A percentile compares a stretch with the other conserved stretches of the same genome.
phyloP scores from a whole-genome alignment of 1,140 invertebrate species.

The Aphidius gifuensis region DNA sequence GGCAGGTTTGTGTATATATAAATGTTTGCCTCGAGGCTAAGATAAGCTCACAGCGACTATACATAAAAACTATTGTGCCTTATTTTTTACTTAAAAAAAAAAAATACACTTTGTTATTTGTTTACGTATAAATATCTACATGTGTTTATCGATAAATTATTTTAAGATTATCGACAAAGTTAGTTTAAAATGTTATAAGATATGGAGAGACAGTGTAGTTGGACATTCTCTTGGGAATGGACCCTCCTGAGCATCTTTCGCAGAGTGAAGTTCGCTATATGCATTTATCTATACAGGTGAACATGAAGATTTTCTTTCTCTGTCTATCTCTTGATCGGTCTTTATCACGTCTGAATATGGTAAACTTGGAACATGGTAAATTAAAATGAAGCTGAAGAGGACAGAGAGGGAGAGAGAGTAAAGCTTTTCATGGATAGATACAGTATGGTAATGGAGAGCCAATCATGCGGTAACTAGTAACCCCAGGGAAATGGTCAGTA shows the following conservation, averaged over 20 bases:
- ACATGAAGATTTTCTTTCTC: not conserved
- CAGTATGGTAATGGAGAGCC: slow-evolving; percentile 55
- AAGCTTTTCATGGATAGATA: slow-evolving; percentile 28
- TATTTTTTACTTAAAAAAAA: not conserved
- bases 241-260: slow-evolving; percentile 16
- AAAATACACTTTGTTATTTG: slow-evolving; percentile 1
- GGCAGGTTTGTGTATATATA: slow-evolving; percentile 33
- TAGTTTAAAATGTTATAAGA: not conserved
- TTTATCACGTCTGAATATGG: too few relatives aligned
- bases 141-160: slow-evolving; percentile 5
- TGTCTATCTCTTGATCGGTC: too few relatives aligned
- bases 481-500: slow-evolving; percentile 49
- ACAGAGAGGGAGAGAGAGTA: not conserved
- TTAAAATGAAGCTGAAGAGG: not conserved
- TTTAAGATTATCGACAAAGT: slow-evolving; percentile 3
- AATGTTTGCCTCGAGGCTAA: slow-evolving; percentile 8
- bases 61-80: not conserved
- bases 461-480: slow-evolving; percentile 55
- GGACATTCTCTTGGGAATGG: slow-evolving; percentile 5
- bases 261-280: slow-evolving; percentile 5
- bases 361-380: too few relatives aligned
- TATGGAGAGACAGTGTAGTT: not conserved
- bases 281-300: slow-evolving; percentile 1
- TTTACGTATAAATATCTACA: not conserved
- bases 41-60: not conserved